Base-by-base conservation (phyloP, 1,140 invertebrate species). In the Sminthurides bifidus region DNA sequence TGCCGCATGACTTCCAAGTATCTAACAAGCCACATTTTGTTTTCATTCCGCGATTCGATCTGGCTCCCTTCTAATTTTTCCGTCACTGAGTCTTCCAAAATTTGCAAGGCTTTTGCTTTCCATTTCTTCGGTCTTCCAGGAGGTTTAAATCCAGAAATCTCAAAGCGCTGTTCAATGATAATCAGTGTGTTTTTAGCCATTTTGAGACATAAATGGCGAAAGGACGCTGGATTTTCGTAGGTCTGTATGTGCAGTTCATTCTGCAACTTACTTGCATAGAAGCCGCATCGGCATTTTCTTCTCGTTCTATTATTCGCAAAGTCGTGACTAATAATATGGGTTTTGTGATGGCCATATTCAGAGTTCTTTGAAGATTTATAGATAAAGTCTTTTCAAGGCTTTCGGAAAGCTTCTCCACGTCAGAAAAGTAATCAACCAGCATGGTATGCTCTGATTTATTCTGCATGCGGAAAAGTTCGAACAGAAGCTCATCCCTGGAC, bases 301-400 rank as follows among this genome's bases (percentile, higher is more conserved):
- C 95, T 58, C 94, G 75, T 72, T 98, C 93, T 65, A 98, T 92
- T 51, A 98, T 96, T 59, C 95, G 76, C 3, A 98, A 70, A 0
- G 90, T 92, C 0, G 93, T 97, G 0, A 98, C 95, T 66, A 98
- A 91, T 4, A 94, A 81, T 1, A 89, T 92, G 0, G 94, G 94
- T 70, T 97, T 90, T 68, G 92, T 90, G 10, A 92, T 76, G 0
- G 97, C 90, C 4, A 90, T 93, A 66, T 94, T 93, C 3, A 98
- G 74, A 10, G 92, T 91, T 56, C 93, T 77, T 52, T 85, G 83
- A 21, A 98, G 70, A 60, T 95, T 87, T 6, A 96, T 75, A 69
- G 84, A 84, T 17, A 98, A 78, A 69, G 93, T 90, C 67, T 93
- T 93, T 52, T 88, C 88, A 58, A 98, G 74, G n/a, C 86, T 73